Base-by-base conservation (phyloP, 1,140 invertebrate species). In the Drosophila nebulosa region DNA sequence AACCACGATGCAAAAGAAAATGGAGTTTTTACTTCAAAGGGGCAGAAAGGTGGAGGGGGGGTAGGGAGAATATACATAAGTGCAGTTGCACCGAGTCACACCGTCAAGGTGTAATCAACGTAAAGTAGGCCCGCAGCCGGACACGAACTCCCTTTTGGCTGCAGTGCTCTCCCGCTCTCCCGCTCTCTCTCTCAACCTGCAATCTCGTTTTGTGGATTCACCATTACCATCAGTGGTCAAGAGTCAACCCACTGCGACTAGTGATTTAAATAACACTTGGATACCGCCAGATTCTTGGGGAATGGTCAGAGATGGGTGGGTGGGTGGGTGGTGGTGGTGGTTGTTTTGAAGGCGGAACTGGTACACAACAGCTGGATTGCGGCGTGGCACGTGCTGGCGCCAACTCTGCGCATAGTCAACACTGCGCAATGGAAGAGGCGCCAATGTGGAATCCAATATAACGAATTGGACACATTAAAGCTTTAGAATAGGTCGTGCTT, bases 361-460 rank as follows among this genome's bases (percentile, higher is more conserved):
- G 74, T 53, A 67, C 55, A 71, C 71, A 74, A 79, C 65, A 74
- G 76, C 76, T 79, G 77, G 78, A 79, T 73, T 73, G 80, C 66
- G 80, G 66, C 66, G 80, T 85, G 81, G 81, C 81, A 85, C 81
- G 81, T 85, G 80, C 80, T 85, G 77, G 67, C 57, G 80, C 39
- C 64, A 69, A 65, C 27, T 42, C 5, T 55, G 78, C 81, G 81
- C 81, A 88, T 64, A 64, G 24, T 61, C 83, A 86, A 81, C 81
- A 88, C 36, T 81, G 81, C 81, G 81, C 81, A 81, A 1, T 88
- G 81, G 81, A 86, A 85, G 59, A 9, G 27, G 24, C 12, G 21
- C 39, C 24, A 39, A 30, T 83, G 81, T 85, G 81, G 78, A 81
- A 39, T 39, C 61, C 68, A 63, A 63, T 53, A 24, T 57, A 24